Evolutionary conservation across 2,888 invertebrate genomes (phyloP).

Genomic region (Sinohyriopsis cumingii): DNA sequence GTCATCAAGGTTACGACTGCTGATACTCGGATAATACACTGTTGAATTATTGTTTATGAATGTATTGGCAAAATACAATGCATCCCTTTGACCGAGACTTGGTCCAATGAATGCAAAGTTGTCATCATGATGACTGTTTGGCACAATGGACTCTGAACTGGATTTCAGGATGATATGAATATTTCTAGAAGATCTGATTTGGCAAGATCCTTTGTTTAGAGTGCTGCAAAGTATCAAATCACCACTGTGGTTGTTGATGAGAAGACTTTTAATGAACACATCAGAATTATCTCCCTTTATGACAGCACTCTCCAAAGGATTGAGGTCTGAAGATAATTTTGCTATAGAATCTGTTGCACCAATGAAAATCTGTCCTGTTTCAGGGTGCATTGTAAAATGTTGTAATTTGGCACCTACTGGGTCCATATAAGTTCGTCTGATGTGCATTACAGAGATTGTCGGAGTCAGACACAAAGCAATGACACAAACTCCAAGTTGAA

Average conservation of each 20-base stretch:
- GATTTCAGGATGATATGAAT: slow-evolving; percentile 87
- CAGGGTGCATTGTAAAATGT: slow-evolving; percentile 91
- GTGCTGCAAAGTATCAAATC: slow-evolving; percentile 93
- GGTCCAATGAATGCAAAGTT: slow-evolving; percentile 97
- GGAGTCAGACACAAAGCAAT: slow-evolving; percentile 5
- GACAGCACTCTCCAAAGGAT: slow-evolving; percentile 82
- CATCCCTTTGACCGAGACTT: slow-evolving; percentile 82
- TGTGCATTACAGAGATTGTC: slow-evolving; percentile 34
- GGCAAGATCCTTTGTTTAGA: slow-evolving; percentile 77
- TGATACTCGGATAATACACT: slow-evolving; percentile 81
- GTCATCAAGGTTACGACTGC: slow-evolving; percentile 87
- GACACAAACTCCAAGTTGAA: too few species aligned
- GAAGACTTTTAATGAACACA: slow-evolving; percentile 89
- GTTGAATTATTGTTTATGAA: neutral
- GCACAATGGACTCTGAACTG: slow-evolving; percentile 85
- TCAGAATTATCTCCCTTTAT: slow-evolving; percentile 81
- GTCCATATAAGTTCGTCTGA: slow-evolving; percentile 48
- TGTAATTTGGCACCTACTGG: slow-evolving; percentile 77
- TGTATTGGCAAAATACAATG: slow-evolving; percentile 75
- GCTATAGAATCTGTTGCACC: slow-evolving; percentile 94
- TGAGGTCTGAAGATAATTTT: slow-evolving; percentile 90
- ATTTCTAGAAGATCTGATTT: slow-evolving; percentile 84
- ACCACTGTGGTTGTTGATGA: slow-evolving; percentile 89
- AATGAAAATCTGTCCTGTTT: slow-evolving; percentile 90
- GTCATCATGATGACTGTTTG: slow-evolving; percentile 93